phyloP scores from a whole-genome alignment of 2,797 vertebrate genomes.

The Rhinella marina region DNA sequence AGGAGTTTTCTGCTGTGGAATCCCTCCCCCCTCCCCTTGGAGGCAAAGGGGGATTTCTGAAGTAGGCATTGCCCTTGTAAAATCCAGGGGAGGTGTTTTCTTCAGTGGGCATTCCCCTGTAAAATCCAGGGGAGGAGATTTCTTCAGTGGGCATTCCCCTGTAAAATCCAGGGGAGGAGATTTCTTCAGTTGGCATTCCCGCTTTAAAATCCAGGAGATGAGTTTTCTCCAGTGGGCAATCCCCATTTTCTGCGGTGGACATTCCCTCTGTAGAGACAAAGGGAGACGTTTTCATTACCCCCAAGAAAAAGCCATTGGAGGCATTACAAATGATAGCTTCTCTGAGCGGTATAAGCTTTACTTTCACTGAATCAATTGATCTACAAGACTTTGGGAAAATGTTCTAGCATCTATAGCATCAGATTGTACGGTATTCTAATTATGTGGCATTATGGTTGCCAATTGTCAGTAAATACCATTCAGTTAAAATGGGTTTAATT shows the following conservation, averaged over 20 bases:
- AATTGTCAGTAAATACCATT: slow-evolving; percentile 1
- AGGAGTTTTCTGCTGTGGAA: background rate
- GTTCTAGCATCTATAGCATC: background rate
- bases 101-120: too few relatives aligned
- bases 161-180: background rate
- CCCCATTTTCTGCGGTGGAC: background rate
- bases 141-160: background rate
- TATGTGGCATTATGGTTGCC: background rate
- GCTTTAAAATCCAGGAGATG: background rate
- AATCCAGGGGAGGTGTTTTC: too few relatives aligned
- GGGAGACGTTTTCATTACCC: background rate
- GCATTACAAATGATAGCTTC: background rate
- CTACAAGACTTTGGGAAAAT: background rate
- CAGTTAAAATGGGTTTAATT: background rate
- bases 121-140: background rate
- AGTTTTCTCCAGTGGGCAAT: too few relatives aligned
- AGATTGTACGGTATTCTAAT: background rate
- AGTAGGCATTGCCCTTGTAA: too few relatives aligned
- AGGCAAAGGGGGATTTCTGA: too few relatives aligned
- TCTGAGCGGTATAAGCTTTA: background rate
- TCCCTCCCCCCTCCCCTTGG: too few relatives aligned
- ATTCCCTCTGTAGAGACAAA: background rate
- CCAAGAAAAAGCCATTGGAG: too few relatives aligned
- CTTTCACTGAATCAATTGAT: background rate
- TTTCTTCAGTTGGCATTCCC: background rate